These are phyloP conservation scores for Drosophila tsacasi DNA, from an alignment of 1,140 invertebrate genomes.

Conservation along the genomic window DNA sequence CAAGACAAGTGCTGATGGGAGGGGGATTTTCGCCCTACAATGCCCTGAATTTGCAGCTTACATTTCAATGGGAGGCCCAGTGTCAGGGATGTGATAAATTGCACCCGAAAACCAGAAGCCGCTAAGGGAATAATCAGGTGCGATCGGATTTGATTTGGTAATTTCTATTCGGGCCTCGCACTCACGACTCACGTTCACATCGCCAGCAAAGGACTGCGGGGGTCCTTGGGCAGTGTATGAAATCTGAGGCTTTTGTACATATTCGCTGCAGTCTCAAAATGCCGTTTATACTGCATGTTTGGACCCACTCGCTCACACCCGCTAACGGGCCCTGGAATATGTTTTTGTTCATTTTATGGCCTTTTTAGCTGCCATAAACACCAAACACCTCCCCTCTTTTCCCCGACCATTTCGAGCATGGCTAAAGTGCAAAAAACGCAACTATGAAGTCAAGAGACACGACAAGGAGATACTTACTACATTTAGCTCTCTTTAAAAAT, in stretches of 20 bases:
- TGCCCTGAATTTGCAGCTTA: slow-evolving; percentile 61
- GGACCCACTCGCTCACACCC: slow-evolving; percentile 48
- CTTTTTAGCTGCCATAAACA: slow-evolving; percentile 80
- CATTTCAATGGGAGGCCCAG: slow-evolving; percentile 46
- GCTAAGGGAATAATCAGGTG: slow-evolving; percentile 33
- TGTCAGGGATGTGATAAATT: slow-evolving; percentile 58
- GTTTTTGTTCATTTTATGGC: slow-evolving; percentile 81
- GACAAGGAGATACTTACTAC: not conserved
- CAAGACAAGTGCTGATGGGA: slow-evolving; percentile 39
- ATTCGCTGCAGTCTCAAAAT: slow-evolving; percentile 71
- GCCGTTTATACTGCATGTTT: slow-evolving; percentile 65
- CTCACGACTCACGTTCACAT: slow-evolving; percentile 55
- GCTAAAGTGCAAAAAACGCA: slow-evolving; percentile 53
- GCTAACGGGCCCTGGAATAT: slow-evolving; percentile 56
- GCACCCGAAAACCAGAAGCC: slow-evolving; percentile 1
- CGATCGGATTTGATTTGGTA: slow-evolving; percentile 37
- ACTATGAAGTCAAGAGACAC: not conserved
- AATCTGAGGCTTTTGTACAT: slow-evolving; percentile 68
- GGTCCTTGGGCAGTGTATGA: slow-evolving; percentile 63
- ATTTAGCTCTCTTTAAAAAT: not conserved
- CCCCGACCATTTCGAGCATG: slow-evolving; percentile 18
- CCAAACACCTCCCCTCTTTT: slow-evolving; percentile 44
- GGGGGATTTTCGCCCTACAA: slow-evolving; percentile 37
- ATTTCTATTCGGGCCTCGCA: slow-evolving; percentile 2
- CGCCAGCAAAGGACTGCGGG: slow-evolving; percentile 37